Conservation (phyloP, 2,797 vertebrate genomes). For the Chaetodon trifasciatus region DNA sequence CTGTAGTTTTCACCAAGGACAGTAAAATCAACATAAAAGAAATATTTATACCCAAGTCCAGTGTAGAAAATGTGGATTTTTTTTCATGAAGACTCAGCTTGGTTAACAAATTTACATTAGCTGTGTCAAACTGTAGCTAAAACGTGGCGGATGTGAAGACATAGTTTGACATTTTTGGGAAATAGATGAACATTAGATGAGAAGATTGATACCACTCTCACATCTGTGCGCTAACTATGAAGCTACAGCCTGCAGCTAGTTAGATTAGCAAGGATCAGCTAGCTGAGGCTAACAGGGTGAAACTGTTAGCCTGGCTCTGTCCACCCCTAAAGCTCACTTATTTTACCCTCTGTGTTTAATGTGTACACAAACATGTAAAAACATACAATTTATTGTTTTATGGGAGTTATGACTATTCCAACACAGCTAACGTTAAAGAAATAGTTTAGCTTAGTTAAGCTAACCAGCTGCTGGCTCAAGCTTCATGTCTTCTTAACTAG, state of each 20-base stretch:
- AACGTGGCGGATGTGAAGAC: conserved; percentile 11
- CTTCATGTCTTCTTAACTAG: background rate
- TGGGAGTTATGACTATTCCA: background rate
- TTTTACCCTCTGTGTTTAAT: background rate
- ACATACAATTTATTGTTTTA: background rate
- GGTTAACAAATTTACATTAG: conserved; percentile 5
- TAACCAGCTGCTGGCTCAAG: background rate
- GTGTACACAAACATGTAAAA: background rate
- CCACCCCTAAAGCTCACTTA: background rate
- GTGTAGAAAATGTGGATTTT: conserved; percentile 19
- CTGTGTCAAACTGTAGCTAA: conserved; percentile 14
- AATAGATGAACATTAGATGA: background rate
- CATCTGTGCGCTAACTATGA: background rate
- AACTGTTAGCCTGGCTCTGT: background rate
- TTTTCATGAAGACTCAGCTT: background rate
- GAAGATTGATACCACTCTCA: background rate
- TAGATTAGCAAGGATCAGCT: too few relatives aligned
- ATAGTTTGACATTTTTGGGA: background rate
- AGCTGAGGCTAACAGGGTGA: background rate
- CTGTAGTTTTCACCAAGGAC: conserved; percentile 14
- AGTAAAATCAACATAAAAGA: conserved; percentile 10
- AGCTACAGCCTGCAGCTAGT: conserved; percentile 1
- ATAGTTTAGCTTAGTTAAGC: conserved; percentile 2
- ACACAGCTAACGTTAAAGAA: background rate
- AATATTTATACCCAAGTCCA: conserved; percentile 26